These are phyloP conservation scores for Eupithecia vulgata DNA, from an alignment of 2,888 invertebrate genomes.

Conservation along the genomic window DNA sequence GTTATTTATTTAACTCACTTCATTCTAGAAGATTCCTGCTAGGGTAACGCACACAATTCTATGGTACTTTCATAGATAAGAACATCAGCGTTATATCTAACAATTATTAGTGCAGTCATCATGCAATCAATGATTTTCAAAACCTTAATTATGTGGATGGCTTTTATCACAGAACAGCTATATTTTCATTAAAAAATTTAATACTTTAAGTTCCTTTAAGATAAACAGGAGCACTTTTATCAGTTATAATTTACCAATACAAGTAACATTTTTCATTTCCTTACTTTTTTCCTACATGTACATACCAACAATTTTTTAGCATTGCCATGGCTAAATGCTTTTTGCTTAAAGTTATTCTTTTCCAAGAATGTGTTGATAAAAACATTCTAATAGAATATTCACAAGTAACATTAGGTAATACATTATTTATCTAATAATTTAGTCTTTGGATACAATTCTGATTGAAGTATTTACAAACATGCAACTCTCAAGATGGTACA, in stretches of 20 bases:
- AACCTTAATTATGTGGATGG: constrained; percentile 15
- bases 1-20: too few species aligned
- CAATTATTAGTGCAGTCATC: neutral
- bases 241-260: neutral
- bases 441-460: constrained; percentile 44
- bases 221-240: constrained; percentile 1
- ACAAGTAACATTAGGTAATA: constrained; percentile 24
- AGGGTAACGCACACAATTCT: too few species aligned
- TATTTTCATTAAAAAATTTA: neutral
- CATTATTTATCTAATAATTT: constrained; percentile 21
- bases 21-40: too few species aligned
- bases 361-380: neutral
- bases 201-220: neutral
- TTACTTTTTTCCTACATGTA: constrained; percentile 2
- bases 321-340: neutral
- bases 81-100: neutral
- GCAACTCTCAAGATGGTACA: neutral
- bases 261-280: neutral
- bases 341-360: neutral
- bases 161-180: constrained; percentile 18
- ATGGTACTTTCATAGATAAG: neutral
- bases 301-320: neutral
- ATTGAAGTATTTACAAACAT: constrained; percentile 41
- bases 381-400: constrained; percentile 19
- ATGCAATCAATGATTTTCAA: constrained; percentile 5